Evolutionary conservation across 2,888 invertebrate species (phyloP).

Genomic region (Leptopilina drosophilae): DNA sequence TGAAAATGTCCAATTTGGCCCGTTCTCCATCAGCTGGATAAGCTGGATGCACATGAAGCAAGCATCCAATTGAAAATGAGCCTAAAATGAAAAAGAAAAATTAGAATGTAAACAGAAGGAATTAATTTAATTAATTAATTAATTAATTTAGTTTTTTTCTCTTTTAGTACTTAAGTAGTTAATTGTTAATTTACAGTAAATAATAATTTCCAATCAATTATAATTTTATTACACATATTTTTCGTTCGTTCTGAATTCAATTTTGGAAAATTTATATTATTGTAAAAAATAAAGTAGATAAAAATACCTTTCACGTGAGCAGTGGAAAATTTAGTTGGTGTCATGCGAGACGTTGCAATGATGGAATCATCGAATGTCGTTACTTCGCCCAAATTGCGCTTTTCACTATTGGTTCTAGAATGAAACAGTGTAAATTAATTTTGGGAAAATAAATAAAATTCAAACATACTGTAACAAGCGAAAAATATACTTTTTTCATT

Average conservation of each 20-base stretch:
- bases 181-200: too few relatives aligned
- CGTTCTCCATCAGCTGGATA: slow-evolving; percentile 89
- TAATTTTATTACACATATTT: too few relatives aligned
- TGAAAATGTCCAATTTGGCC: slow-evolving; percentile 86
- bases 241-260: background rate
- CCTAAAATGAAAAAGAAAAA: slow-evolving; percentile 57
- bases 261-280: background rate
- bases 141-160: too few relatives aligned
- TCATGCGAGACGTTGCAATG: slow-evolving; percentile 84
- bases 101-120: background rate
- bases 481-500: too few relatives aligned
- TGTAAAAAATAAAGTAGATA: background rate
- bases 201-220: too few relatives aligned
- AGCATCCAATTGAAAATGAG: slow-evolving; percentile 81
- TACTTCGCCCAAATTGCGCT: slow-evolving; percentile 73
- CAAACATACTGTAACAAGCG: background rate
- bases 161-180: background rate
- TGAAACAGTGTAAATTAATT: slow-evolving; percentile 46
- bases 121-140: too few relatives aligned
- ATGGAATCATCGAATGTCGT: slow-evolving; percentile 80
- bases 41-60: slow-evolving; percentile 87
- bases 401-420: slow-evolving; percentile 76
- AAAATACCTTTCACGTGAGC: slow-evolving; percentile 82
- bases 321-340: slow-evolving; percentile 89
- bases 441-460: background rate